phyloP scores from a whole-genome alignment of 2,113 vertebrate species.

The Acrocephalus arundinaceus region DNA sequence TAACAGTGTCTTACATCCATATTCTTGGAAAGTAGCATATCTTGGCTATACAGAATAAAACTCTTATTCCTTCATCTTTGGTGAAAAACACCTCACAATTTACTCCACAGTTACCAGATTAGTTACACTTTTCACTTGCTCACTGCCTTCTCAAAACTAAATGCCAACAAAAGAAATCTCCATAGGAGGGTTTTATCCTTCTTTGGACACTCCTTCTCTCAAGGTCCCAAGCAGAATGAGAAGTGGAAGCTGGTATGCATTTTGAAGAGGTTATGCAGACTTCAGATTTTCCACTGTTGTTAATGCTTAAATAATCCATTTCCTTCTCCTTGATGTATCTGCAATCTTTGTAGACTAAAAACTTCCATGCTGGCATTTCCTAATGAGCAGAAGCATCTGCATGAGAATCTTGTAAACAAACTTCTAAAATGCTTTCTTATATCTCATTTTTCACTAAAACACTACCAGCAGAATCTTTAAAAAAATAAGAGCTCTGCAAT shows the following conservation, averaged over 20 bases:
- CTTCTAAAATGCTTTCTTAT: not conserved
- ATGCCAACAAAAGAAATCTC: not conserved
- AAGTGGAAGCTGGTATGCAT: not conserved
- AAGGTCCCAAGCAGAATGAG: not conserved
- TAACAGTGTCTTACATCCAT: not conserved
- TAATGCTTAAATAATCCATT: not conserved
- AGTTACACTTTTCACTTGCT: not conserved
- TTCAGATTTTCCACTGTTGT: not conserved
- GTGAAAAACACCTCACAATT: not conserved
- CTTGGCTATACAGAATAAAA: not conserved
- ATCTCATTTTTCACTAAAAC: not conserved
- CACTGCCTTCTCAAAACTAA: not conserved
- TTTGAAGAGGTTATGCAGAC: not conserved
- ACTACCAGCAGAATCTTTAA: not conserved
- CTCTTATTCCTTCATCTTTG: not conserved
- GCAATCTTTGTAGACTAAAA: not conserved
- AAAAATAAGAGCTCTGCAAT: not conserved
- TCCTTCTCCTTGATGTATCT: not conserved
- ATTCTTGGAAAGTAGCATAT: not conserved
- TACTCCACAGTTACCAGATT: not conserved
- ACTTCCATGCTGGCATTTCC: not conserved
- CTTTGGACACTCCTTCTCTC: not conserved
- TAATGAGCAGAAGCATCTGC: not conserved
- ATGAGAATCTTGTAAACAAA: not conserved
- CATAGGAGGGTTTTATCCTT: not conserved